Evolutionary conservation across 1,140 invertebrate genomes (phyloP), one percentile per base, ranked within the genome.

Genomic region (Pseudobourletiella spinata): DNA sequence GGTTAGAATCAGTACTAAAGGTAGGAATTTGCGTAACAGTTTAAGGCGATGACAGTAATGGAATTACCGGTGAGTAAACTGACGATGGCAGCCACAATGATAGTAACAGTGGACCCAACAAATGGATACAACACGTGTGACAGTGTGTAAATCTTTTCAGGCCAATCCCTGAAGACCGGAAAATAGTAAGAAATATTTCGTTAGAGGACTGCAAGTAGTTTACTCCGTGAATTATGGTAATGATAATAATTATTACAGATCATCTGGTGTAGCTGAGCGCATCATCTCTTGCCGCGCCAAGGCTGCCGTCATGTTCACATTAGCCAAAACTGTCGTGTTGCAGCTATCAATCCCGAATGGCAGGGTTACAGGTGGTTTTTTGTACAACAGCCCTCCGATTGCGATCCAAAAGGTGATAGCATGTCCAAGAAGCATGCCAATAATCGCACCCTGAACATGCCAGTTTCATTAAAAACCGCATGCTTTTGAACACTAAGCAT

Each of bases 101-200:
- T 46, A 0, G 57, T 63, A 1, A 61, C 42, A 3, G 51, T 25
- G 1, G 50, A n/a, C 16, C 68, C 68, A 52, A 70, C 61, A 1
- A 70, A 42, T 25, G 68, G 63, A 43, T 68, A 68, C 25, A 70
- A 61, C 2, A 66, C 20, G 25, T 68, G 68, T 0, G 68, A 70
- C 1, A 70, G 2, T 35, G 63, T 63, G 52, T 68, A 68, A 20
- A 70, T 65, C 44, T 68, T 68, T 25, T 58, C 35, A 20, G 68
- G 66, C 63, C 63, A 70, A 15, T 55, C 61, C 15, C 64, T 66
- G 39, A 0, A 59, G 8, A 50, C 1, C 16, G 25, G 52, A 29
- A 56, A 46, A 39, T n/a, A n/a, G n/a, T n/a, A n/a, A n/a, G n/a
- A n/a, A n/a, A n/a, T n/a, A n/a, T n/a, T n/a, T n/a, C n/a, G n/a